Percentiles rank a stretch among this genome's conserved stretches.
phyloP scores from a whole-genome alignment of 2,797 vertebrate genomes.

The Forpus xanthops region DNA sequence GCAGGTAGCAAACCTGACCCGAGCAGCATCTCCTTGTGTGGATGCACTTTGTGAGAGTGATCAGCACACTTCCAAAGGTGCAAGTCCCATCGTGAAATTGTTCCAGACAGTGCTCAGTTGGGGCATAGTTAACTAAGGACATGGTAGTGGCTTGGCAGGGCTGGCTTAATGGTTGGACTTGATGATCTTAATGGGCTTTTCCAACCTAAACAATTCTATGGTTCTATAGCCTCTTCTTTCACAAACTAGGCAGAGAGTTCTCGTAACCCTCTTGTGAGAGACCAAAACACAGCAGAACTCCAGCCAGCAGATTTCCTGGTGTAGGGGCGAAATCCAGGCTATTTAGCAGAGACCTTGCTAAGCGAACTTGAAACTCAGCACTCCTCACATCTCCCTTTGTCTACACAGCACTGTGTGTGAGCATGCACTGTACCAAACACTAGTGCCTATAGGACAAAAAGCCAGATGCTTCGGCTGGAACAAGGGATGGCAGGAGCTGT shows the following conservation, averaged over 20 bases:
- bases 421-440: background rate
- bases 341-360: accelerated
- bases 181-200: background rate
- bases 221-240: background rate
- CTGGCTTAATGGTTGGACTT: background rate
- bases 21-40: background rate
- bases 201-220: background rate
- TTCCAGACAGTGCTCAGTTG: background rate
- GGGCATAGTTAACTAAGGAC: background rate
- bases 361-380: background rate
- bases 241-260: background rate
- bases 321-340: background rate
- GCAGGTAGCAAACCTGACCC: too few species aligned
- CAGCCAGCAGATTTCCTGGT: background rate
- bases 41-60: background rate
- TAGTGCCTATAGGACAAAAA: background rate
- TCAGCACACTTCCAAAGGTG: background rate
- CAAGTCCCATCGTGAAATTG: background rate
- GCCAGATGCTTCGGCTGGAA: background rate
- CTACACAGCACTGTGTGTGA: accelerated
- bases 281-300: background rate
- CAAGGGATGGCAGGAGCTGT: accelerated
- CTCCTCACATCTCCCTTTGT: accelerated
- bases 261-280: accelerated
- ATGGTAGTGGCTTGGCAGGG: background rate